Conservation (phyloP, 2,797 vertebrate species). For the Pseudochirops corinnae region DNA sequence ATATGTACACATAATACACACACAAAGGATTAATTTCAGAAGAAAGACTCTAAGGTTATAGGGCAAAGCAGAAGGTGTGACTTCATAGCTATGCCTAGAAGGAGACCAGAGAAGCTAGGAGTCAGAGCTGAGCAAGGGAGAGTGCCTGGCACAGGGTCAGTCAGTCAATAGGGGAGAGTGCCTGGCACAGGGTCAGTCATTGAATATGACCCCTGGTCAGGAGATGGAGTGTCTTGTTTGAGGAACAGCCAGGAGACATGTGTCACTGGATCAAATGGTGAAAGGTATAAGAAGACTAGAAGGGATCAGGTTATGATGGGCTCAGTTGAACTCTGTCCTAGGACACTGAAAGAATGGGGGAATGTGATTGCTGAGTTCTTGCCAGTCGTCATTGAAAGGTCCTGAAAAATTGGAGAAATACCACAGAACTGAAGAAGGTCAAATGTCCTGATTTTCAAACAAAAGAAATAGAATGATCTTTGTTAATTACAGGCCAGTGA, state of each 20-base stretch:
- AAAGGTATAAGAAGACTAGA: neutral
- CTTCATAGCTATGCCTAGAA: neutral
- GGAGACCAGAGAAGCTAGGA: neutral
- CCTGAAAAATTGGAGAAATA: neutral
- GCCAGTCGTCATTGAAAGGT: neutral
- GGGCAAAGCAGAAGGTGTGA: neutral
- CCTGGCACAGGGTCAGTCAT: neutral
- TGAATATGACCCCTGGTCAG: neutral
- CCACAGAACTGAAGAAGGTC: neutral
- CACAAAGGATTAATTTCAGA: neutral
- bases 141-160: neutral
- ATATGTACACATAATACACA: neutral
- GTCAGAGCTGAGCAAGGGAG: neutral
- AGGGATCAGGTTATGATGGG: neutral
- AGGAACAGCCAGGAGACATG: neutral
- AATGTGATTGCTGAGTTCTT: neutral
- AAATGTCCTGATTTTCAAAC: neutral
- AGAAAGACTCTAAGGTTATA: neutral
- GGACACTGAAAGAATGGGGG: neutral
- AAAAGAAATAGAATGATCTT: neutral
- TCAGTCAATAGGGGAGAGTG: neutral
- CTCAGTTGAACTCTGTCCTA: neutral
- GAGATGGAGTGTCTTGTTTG: neutral
- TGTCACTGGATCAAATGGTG: neutral
- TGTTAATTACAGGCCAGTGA: neutral